Conservation (phyloP, 2,113 vertebrate genomes). For the Phycodurus eques region DNA sequence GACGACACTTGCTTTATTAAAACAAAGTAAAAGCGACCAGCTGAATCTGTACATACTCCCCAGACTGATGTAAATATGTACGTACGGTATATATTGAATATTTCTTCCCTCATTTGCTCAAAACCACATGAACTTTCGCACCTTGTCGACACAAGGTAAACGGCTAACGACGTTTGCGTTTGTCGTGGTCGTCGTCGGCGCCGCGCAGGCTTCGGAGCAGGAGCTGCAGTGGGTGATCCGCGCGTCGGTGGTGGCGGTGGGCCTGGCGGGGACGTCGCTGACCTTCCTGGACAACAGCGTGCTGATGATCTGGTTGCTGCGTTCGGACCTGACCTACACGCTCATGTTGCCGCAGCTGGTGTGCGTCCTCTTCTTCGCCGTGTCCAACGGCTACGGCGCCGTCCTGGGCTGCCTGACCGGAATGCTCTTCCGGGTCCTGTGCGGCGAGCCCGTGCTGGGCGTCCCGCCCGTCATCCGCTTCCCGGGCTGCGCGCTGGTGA, state of each 20-base stretch:
- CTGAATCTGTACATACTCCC: too few relatives aligned
- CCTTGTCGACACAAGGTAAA: too few relatives aligned
- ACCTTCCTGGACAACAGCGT: conserved; percentile 73
- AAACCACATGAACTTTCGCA: too few relatives aligned
- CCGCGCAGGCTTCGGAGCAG: conserved; percentile 69
- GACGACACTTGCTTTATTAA: too few relatives aligned
- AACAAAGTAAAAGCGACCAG: too few relatives aligned
- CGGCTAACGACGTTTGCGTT: not conserved
- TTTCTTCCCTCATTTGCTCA: too few relatives aligned
- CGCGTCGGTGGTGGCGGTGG: conserved; percentile 68
- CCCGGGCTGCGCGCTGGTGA: conserved; percentile 63
- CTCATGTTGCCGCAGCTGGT: conserved; percentile 79
- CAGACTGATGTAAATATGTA: too few relatives aligned
- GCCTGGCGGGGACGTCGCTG: conserved; percentile 64
- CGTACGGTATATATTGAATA: too few relatives aligned
- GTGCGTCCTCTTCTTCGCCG: conserved; percentile 65
- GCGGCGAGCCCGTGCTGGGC: conserved; percentile 72
- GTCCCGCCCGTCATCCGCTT: conserved; percentile 64
- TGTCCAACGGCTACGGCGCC: conserved; percentile 75
- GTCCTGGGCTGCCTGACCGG: conserved; percentile 68
- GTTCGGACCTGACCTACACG: conserved; percentile 74
- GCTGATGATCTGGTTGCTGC: conserved; percentile 78
- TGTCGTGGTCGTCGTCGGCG: not conserved
- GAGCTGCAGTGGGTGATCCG: conserved; percentile 79
- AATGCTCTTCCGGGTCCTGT: conserved; percentile 71